These are phyloP conservation scores for Pharmacophagus antenor DNA, from an alignment of 2,888 invertebrate genomes.

Conservation along the genomic window DNA sequence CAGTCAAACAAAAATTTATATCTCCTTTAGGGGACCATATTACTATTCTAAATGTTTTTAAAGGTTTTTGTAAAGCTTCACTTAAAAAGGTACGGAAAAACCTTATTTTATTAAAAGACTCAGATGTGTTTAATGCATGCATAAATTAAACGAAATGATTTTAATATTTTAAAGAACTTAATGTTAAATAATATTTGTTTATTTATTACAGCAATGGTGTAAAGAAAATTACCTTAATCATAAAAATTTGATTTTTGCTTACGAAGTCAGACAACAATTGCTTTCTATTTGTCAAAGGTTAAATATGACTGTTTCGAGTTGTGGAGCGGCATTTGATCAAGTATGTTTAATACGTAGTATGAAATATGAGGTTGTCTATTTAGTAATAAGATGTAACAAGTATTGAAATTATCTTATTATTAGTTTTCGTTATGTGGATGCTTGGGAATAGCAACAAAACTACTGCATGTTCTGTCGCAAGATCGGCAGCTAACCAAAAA, in stretches of 20 bases:
- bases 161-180: no score
- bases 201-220: slow-evolving; percentile 87
- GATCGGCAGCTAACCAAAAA: no score
- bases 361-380: no score
- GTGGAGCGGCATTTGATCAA: slow-evolving; percentile 83
- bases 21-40: slow-evolving; percentile 95
- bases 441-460: no score
- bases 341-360: slow-evolving; percentile 47
- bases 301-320: slow-evolving; percentile 82
- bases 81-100: slow-evolving; percentile 80
- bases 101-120: not conserved
- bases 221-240: slow-evolving; percentile 92
- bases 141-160: no score
- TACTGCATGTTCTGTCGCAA: no score
- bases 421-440: no score
- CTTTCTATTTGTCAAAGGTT: slow-evolving; percentile 84
- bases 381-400: no score
- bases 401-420: no score
- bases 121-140: no score
- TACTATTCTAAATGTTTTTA: slow-evolving; percentile 93
- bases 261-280: slow-evolving; percentile 90
- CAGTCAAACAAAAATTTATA: slow-evolving; percentile 88
- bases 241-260: slow-evolving; percentile 90
- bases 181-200: slow-evolving; percentile 15
- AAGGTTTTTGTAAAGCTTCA: slow-evolving; percentile 86